Percentiles rank a stretch among this genome's conserved stretches.
Conservation (phyloP, 2,797 vertebrate genomes). For the Sebastes nivosus region DNA sequence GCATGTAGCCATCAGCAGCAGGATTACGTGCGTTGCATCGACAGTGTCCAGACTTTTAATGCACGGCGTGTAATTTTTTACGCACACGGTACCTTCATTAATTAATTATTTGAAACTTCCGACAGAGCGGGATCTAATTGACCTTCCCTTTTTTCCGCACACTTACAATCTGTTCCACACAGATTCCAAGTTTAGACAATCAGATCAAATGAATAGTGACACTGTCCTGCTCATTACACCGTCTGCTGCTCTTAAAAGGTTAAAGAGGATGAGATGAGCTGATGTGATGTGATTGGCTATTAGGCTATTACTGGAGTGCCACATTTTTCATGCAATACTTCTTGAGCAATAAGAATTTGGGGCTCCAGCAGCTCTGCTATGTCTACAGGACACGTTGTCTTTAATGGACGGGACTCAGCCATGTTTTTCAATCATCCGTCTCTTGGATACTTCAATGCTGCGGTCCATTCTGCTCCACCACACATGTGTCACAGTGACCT, state of each 20-base stretch:
- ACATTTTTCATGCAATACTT: not conserved
- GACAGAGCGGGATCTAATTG: not conserved
- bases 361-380: not conserved
- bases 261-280: not conserved
- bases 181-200: not conserved
- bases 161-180: conserved; percentile 1
- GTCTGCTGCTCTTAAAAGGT: conserved; percentile 2
- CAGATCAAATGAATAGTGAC: conserved; percentile 7
- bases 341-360: not conserved
- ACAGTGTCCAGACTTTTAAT: not conserved
- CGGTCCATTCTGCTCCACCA: not conserved
- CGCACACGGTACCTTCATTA: not conserved
- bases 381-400: not conserved
- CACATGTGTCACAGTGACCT: not conserved
- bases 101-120: conserved; percentile 17
- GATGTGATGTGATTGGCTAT: not conserved
- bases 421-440: not conserved
- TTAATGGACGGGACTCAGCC: not conserved
- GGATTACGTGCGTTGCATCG: not conserved
- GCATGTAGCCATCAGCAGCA: not conserved
- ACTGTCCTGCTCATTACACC: conserved; percentile 19
- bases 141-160: not conserved
- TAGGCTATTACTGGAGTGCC: not conserved
- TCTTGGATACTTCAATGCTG: not conserved
- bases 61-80: not conserved